Conservation (phyloP, 2,797 vertebrate species). For the Taenioides sp. region DNA sequence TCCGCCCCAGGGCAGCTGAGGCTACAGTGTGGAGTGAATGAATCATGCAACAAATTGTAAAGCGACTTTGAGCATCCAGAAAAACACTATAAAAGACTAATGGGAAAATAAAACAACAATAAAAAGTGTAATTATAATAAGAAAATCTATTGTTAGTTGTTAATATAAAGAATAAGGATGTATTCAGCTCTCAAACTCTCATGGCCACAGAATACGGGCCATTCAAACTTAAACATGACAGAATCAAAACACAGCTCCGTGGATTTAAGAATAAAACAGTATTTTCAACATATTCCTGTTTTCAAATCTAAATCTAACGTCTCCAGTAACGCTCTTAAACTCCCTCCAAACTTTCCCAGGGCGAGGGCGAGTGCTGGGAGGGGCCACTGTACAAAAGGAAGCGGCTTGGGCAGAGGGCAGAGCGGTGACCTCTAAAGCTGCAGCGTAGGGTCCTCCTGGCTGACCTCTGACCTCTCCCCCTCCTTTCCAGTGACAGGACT, state of each 20-base stretch:
- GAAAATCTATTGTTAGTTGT: too few relatives aligned
- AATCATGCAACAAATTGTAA: too few relatives aligned
- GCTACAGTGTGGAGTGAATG: too few relatives aligned
- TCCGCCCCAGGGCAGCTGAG: too few relatives aligned
- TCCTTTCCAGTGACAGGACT: constrained; percentile 84
- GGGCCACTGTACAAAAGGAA: constrained; percentile 95
- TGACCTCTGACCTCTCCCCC: constrained; percentile 97
- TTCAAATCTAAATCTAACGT: constrained; percentile 27
- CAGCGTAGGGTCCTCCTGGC: constrained; percentile 88
- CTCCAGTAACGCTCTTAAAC: neutral
- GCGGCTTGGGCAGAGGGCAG: constrained; percentile 92
- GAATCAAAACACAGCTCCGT: neutral
- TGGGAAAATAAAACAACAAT: too few relatives aligned
- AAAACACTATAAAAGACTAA: too few relatives aligned
- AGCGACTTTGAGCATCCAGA: too few relatives aligned
- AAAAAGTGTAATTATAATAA: too few relatives aligned
- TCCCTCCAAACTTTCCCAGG: constrained; percentile 90
- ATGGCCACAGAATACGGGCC: too few relatives aligned
- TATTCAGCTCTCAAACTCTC: too few relatives aligned
- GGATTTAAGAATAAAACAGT: neutral
- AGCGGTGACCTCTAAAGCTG: constrained; percentile 87
- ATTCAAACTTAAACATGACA: too few relatives aligned
- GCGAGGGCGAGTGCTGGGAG: constrained; percentile 85
- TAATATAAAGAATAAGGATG: too few relatives aligned
- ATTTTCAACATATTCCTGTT: neutral